Base-by-base conservation (phyloP, 2,113 vertebrate species). In the Neogobius melanostomus region DNA sequence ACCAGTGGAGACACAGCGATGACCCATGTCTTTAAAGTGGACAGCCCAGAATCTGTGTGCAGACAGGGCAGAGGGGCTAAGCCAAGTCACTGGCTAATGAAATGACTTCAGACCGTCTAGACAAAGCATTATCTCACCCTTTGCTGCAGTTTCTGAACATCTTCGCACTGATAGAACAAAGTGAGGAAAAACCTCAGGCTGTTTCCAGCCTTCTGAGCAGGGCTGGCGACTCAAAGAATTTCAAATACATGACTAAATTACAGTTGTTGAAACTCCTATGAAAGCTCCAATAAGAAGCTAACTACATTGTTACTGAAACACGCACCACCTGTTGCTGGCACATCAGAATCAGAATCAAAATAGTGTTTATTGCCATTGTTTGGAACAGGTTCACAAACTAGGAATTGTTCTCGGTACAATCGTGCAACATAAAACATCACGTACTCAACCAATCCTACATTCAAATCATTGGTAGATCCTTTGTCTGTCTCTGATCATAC, bases 61-160 rank as follows among this genome's bases (percentile, higher is more conserved):
- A 73, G 73, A 62, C 53, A 57, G 59, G 36, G 61, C 21, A 12
- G 11, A 45, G 45, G 53, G 53, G 61, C 10, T 11, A 45, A 68
- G 65, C 8, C 74, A 77, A 71, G 77, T 83, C n/a, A 17, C 67
- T 15, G 64, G 75, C 80, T 88, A 90, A 90, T 87, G 84, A 88
- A 87, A 81, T 70, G 74, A 88, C 85, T 86, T 88, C 80, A 75
- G 71, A 71, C 75, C 75, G 84, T 90, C 91, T 89, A 91, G 87
- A 92, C 91, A 71, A 84, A 88, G 89, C 76, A 89, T 90, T 90
- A 90, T 81, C 82, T 80, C 85, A 85, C 60, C 75, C 74, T 57
- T 64, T 43, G 7, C 71, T 77, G 68, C 74, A 9, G 74, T 61
- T 78, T 77, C 56, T 17, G 17, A 73, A 52, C 52, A 45, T 21